Conservation (phyloP, 2,797 vertebrate species). For the Rhynchotus rufescens region DNA sequence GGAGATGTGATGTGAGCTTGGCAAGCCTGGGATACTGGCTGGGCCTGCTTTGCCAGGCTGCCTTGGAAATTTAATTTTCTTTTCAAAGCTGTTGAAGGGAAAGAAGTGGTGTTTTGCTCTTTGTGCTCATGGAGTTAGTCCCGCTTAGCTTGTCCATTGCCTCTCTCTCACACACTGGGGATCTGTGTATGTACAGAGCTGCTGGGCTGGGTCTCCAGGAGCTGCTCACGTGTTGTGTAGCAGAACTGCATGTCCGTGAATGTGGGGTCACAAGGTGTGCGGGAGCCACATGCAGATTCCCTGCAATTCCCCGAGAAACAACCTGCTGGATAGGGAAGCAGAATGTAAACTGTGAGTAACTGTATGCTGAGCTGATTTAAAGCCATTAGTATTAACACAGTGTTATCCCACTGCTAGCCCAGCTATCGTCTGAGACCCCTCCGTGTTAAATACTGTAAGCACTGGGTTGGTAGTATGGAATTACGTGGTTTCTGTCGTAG, state of each 20-base stretch:
- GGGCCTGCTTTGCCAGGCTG: background rate
- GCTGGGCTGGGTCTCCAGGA: background rate
- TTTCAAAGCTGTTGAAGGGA: background rate
- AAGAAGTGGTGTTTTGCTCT: background rate
- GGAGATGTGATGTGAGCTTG: background rate
- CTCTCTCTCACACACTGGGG: background rate
- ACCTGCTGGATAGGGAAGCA: background rate
- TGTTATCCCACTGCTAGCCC: background rate
- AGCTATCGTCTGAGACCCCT: background rate
- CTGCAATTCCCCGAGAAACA: background rate
- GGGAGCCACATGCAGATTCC: background rate
- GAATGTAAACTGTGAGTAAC: background rate
- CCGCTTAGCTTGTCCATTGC: background rate
- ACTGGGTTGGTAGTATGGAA: background rate
- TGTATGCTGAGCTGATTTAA: background rate
- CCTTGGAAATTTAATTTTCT: background rate
- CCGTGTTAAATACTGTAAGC: background rate
- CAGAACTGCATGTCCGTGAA: background rate
- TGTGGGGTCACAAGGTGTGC: background rate
- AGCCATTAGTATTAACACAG: background rate
- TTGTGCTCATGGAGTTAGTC: background rate
- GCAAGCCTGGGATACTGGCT: background rate
- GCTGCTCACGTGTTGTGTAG: accelerated
- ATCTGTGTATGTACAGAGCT: background rate
- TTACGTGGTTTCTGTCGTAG: background rate